These are phyloP conservation scores for Pachycephus smyrnensis DNA, from an alignment of 2,888 invertebrate species.

Conservation along the genomic window DNA sequence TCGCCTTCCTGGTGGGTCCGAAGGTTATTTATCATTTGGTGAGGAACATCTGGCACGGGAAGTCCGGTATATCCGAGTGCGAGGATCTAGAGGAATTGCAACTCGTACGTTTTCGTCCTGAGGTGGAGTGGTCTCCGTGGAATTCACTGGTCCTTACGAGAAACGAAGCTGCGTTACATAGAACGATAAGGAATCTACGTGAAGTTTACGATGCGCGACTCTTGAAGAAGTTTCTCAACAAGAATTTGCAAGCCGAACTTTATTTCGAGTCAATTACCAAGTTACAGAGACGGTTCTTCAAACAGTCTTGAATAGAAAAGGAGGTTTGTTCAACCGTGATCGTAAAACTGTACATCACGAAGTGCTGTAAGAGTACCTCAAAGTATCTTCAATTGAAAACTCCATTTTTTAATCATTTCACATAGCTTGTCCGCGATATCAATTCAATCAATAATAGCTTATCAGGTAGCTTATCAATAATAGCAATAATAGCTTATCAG, in stretches of 20 bases:
- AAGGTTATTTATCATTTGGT: conserved; percentile 86
- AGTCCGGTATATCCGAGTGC: conserved; percentile 86
- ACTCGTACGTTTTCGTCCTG: conserved; percentile 82
- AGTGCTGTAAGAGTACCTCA: too few species aligned
- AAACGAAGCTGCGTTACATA: conserved; percentile 83
- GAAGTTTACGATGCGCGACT: conserved; percentile 78
- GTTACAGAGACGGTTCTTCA: neutral
- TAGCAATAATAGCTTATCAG: too few species aligned
- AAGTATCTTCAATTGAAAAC: too few species aligned
- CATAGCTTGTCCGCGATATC: too few species aligned
- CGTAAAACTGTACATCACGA: too few species aligned
- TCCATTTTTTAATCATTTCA: too few species aligned
- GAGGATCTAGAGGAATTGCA: conserved; percentile 79
- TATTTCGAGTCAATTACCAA: conserved; percentile 69
- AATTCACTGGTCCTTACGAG: conserved; percentile 89
- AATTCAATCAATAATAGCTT: too few species aligned
- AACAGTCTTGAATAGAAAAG: neutral
- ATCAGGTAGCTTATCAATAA: too few species aligned
- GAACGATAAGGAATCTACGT: conserved; percentile 74
- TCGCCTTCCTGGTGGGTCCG: conserved; percentile 84
- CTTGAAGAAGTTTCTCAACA: conserved; percentile 73
- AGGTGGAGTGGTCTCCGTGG: conserved; percentile 93
- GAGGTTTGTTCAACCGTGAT: neutral
- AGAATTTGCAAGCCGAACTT: conserved; percentile 77
- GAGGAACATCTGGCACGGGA: conserved; percentile 89